Evolutionary conservation across 2,113 vertebrate species (phyloP).

Genomic region (Oncorhynchus keta): DNA sequence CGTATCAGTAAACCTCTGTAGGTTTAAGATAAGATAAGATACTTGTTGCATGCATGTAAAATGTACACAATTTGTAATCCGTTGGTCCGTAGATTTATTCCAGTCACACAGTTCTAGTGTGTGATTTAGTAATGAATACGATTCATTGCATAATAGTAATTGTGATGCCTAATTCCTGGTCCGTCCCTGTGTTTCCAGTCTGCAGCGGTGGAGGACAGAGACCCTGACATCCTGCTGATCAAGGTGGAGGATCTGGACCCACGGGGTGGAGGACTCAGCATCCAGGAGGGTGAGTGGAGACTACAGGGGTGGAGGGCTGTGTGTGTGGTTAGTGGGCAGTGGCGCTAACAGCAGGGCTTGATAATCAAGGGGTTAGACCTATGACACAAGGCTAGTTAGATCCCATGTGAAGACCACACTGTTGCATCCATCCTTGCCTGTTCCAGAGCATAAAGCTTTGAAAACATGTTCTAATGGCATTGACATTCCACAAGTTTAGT

Average conservation of each 20-base stretch:
- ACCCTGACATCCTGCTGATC: slow-evolving; percentile 62
- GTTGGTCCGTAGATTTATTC: too few relatives aligned
- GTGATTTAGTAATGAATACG: too few relatives aligned
- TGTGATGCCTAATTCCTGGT: not conserved
- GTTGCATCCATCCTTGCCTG: too few relatives aligned
- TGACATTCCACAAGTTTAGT: not conserved
- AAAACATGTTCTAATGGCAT: not conserved
- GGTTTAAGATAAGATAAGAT: too few relatives aligned
- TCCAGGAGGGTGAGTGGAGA: slow-evolving; percentile 65
- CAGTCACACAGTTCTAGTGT: too few relatives aligned
- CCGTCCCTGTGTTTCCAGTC: slow-evolving; percentile 11
- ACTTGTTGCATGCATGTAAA: too few relatives aligned
- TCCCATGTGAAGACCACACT: too few relatives aligned
- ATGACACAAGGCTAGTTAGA: too few relatives aligned
- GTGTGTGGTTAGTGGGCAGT: not conserved
- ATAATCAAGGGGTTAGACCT: too few relatives aligned
- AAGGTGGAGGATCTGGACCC: slow-evolving; percentile 61
- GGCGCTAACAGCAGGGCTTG: not conserved
- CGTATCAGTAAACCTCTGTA: too few relatives aligned
- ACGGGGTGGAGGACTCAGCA: slow-evolving; percentile 39
- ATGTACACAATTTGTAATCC: too few relatives aligned
- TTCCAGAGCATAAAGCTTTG: too few relatives aligned
- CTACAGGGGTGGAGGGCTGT: not conserved
- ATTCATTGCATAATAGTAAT: not conserved
- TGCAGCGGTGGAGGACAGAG: slow-evolving; percentile 39